Percentiles rank a stretch among this genome's conserved stretches.
These are phyloP conservation scores for Onychorhynchus coronatus DNA, from an alignment of 2,113 vertebrate species.

Conservation along the genomic window DNA sequence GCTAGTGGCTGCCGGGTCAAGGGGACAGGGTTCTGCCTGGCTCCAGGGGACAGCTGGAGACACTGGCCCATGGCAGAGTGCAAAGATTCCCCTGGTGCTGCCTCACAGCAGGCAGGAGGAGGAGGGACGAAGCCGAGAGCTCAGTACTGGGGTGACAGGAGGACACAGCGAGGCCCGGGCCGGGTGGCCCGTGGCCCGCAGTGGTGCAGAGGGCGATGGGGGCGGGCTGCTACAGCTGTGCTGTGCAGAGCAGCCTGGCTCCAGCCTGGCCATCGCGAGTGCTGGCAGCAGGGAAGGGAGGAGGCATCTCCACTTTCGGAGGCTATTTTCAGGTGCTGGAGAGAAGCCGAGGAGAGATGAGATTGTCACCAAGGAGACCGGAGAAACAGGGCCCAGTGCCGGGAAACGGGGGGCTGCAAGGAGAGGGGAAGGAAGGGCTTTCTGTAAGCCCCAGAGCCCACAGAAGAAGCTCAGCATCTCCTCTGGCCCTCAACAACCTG, in stretches of 20 bases:
- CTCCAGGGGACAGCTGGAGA: background rate
- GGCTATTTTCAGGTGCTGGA: slow-evolving; percentile 66
- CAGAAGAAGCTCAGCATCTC: background rate
- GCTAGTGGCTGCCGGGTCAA: background rate
- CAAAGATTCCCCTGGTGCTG: background rate
- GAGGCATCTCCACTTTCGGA: slow-evolving; percentile 58
- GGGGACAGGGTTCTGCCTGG: background rate
- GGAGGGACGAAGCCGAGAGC: background rate
- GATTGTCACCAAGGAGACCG: slow-evolving; percentile 58
- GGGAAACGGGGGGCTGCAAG: background rate
- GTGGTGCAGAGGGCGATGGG: background rate
- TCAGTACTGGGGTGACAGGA: background rate
- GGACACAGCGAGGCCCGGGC: rapidly evolving
- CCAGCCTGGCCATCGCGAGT: background rate
- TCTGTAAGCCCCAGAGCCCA: background rate
- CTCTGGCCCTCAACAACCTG: too few relatives aligned
- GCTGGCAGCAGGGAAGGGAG: background rate
- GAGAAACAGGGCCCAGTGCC: slow-evolving; percentile 1
- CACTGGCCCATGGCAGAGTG: rapidly evolving
- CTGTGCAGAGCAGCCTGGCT: background rate
- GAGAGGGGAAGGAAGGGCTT: background rate
- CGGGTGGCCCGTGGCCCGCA: rapidly evolving
- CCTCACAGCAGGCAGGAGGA: background rate
- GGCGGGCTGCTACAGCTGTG: background rate
- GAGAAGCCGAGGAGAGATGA: slow-evolving; percentile 43